phyloP scores from a whole-genome alignment of 2,113 vertebrate genomes.

The Nerophis ophidion region DNA sequence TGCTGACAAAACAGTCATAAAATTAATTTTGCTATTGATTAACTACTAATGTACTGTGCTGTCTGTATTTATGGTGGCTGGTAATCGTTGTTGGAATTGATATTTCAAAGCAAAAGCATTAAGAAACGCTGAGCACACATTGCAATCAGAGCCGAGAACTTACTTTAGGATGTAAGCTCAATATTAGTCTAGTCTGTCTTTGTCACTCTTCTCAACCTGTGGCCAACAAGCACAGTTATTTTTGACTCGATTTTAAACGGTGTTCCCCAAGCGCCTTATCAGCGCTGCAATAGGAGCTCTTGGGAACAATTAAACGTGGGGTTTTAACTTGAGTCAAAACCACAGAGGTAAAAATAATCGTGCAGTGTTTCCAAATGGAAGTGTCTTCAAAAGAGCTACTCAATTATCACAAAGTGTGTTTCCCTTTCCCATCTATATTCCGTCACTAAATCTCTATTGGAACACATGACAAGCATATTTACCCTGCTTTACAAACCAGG shows the following conservation, averaged over 20 bases:
- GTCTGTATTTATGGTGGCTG: constrained; percentile 17
- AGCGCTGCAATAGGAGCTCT: constrained; percentile 85
- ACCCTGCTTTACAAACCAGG: constrained; percentile 60
- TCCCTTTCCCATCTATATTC: constrained; percentile 49
- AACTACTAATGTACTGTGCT: constrained; percentile 19
- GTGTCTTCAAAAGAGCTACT: constrained; percentile 68
- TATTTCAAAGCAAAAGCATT: constrained; percentile 19
- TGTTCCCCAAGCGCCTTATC: constrained; percentile 87
- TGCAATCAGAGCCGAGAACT: constrained; percentile 12
- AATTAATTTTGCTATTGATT: constrained; percentile 41
- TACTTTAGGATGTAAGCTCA: constrained; percentile 9
- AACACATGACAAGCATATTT: constrained; percentile 69
- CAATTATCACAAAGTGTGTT: constrained; percentile 66
- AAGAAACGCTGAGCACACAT: constrained; percentile 18
- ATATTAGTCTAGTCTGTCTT: constrained; percentile 27
- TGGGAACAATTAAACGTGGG: constrained; percentile 86
- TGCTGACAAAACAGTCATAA: constrained; percentile 35
- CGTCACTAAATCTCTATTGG: constrained; percentile 62
- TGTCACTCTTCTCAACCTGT: constrained; percentile 48
- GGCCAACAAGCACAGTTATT: constrained; percentile 74
- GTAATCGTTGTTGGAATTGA: constrained; percentile 28
- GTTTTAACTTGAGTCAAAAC: constrained; percentile 79
- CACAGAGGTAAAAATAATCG: constrained; percentile 77
- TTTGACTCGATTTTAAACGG: constrained; percentile 82
- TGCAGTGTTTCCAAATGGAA: constrained; percentile 74